phyloP scores from a whole-genome alignment of 2,888 invertebrate species.

The Drosophila yooni region DNA sequence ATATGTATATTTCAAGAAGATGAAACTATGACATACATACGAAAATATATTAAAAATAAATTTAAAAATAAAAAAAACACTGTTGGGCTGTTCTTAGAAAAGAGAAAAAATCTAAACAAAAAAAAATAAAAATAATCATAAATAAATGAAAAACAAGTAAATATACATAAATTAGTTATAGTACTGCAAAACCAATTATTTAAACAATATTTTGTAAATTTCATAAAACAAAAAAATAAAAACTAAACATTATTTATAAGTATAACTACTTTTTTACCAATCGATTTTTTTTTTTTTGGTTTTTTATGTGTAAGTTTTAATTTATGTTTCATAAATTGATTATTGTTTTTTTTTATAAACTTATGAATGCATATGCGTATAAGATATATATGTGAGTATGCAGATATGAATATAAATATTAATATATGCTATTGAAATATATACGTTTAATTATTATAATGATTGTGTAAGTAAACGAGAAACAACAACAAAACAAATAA shows the following conservation, averaged over 20 bases:
- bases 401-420: conserved; percentile 12
- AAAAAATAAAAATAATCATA: conserved; percentile 36
- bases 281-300: conserved; percentile 43
- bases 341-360: conserved; percentile 37
- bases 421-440: conserved; percentile 51
- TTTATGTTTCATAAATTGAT: conserved; percentile 42
- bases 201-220: conserved; percentile 63
- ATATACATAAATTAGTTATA: conserved; percentile 37
- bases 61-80: conserved; percentile 55
- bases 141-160: conserved; percentile 24
- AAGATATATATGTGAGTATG: conserved; percentile 4
- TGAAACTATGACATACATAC: conserved; percentile 26
- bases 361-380: conserved; percentile 11
- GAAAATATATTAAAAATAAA: conserved; percentile 32
- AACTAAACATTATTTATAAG: conserved; percentile 31
- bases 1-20: conserved; percentile 27
- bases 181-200: conserved; percentile 52
- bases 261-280: conserved; percentile 48
- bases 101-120: conserved; percentile 48
- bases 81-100: conserved; percentile 82
- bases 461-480: conserved; percentile 36
- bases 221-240: conserved; percentile 44
- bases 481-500: conserved; percentile 15
- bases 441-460: conserved; percentile 56
- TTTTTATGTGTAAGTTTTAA: conserved; percentile 51